These are phyloP conservation scores for Asbolus verrucosus DNA, from an alignment of 1,140 invertebrate genomes.

Conservation along the genomic window DNA sequence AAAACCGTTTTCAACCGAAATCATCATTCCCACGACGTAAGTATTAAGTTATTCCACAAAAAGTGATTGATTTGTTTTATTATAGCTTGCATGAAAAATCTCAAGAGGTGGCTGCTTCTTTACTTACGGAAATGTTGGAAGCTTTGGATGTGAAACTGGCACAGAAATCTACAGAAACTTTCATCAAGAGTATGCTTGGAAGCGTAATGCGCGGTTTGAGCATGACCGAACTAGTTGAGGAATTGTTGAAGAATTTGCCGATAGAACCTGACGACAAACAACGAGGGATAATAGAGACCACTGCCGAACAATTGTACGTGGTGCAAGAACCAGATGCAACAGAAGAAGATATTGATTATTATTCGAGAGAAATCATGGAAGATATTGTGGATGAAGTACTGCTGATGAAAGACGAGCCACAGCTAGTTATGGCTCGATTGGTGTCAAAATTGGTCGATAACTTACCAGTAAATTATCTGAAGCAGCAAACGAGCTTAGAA, in stretches of 20 bases:
- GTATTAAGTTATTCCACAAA: background rate
- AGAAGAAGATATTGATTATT: constrained; percentile 4
- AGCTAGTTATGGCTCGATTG: constrained; percentile 51
- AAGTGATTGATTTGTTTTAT: constrained; percentile 7
- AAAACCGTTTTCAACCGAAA: constrained; percentile 39
- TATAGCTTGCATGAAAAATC: constrained; percentile 50
- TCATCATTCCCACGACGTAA: constrained; percentile 41
- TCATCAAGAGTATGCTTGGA: constrained; percentile 49
- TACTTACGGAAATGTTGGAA: constrained; percentile 52
- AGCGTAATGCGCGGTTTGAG: constrained; percentile 49
- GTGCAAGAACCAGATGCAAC: constrained; percentile 43
- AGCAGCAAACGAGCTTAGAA: background rate
- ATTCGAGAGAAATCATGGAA: constrained; percentile 50
- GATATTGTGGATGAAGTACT: constrained; percentile 52
- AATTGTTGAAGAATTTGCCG: constrained; percentile 53
- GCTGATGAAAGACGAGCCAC: constrained; percentile 41
- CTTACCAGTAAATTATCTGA: constrained; percentile 44
- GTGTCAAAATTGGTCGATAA: constrained; percentile 33
- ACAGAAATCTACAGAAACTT: constrained; percentile 43
- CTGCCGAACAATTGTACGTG: constrained; percentile 50
- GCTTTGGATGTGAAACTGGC: constrained; percentile 49
- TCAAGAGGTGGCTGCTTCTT: constrained; percentile 53
- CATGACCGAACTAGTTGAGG: constrained; percentile 51
- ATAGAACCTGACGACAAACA: constrained; percentile 41
- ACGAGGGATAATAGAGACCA: constrained; percentile 39